Conservation (phyloP, 2,797 vertebrate species). For the Paguma larvata region DNA sequence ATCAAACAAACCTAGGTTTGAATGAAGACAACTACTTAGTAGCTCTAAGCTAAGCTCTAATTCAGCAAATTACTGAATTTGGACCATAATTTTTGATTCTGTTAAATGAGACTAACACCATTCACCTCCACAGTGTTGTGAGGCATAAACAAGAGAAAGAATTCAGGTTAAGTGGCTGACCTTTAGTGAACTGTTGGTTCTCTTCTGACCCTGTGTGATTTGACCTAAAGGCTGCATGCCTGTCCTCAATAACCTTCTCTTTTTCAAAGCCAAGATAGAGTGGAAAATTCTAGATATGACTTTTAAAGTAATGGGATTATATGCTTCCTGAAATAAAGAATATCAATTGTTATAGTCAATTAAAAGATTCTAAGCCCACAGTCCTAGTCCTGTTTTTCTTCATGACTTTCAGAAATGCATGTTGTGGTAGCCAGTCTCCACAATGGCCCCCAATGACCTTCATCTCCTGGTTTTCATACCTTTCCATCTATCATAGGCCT, state of each 20-base stretch:
- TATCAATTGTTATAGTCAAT: not conserved
- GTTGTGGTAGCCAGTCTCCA: not conserved
- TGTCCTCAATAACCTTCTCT: not conserved
- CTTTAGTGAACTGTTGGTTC: not conserved
- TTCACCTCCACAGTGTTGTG: not conserved
- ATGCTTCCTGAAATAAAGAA: slow-evolving; percentile 7
- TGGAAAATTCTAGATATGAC: not conserved
- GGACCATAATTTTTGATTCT: not conserved
- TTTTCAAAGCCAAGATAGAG: not conserved
- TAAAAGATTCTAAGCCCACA: not conserved
- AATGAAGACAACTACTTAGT: not conserved
- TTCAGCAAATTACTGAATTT: not conserved
- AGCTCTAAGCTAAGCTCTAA: not conserved
- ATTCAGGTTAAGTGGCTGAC: not conserved
- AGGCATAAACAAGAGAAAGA: not conserved
- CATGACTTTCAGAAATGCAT: not conserved
- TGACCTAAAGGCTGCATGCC: not conserved
- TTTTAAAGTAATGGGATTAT: slow-evolving; percentile 19
- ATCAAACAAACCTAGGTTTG: not conserved
- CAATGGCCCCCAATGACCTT: not conserved
- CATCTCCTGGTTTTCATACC: not conserved
- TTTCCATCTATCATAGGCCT: not conserved
- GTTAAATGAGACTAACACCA: not conserved
- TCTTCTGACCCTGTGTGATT: not conserved
- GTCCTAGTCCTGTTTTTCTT: not conserved